phyloP scores from a whole-genome alignment of 2,797 vertebrate genomes.

The Hemitrygon akajei region DNA sequence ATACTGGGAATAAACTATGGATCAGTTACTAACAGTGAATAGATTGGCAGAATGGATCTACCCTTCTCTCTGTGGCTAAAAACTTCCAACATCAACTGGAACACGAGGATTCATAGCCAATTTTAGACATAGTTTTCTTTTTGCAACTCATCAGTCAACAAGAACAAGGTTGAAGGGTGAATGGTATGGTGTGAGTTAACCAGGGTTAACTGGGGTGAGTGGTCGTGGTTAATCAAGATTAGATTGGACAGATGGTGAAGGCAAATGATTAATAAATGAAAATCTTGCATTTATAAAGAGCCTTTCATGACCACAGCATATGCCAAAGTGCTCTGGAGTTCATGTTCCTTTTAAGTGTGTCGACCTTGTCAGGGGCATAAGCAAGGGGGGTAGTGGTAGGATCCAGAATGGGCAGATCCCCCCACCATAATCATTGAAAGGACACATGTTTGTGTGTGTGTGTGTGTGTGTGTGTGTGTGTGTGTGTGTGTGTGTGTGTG shows the following conservation, averaged over 20 bases:
- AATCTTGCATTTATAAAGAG: background rate
- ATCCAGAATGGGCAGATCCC: no score
- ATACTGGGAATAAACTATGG: background rate
- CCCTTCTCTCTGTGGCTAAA: background rate
- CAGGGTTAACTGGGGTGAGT: background rate
- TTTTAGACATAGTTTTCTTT: background rate
- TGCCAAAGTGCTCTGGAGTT: background rate
- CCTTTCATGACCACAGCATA: background rate
- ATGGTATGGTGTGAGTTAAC: no score
- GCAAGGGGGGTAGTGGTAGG: no score
- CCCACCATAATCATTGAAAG: no score
- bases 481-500: no score
- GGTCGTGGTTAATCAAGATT: background rate
- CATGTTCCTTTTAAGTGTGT: background rate
- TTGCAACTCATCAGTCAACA: background rate
- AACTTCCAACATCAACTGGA: background rate
- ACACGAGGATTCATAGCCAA: background rate
- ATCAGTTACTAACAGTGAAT: background rate
- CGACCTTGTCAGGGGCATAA: background rate
- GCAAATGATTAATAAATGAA: background rate
- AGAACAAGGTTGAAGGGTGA: no score
- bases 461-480: no score
- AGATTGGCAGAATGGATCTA: background rate
- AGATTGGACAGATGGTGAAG: background rate
- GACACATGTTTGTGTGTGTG: no score